Conservation (phyloP, 2,113 vertebrate genomes). For the Synchiropus splendidus region DNA sequence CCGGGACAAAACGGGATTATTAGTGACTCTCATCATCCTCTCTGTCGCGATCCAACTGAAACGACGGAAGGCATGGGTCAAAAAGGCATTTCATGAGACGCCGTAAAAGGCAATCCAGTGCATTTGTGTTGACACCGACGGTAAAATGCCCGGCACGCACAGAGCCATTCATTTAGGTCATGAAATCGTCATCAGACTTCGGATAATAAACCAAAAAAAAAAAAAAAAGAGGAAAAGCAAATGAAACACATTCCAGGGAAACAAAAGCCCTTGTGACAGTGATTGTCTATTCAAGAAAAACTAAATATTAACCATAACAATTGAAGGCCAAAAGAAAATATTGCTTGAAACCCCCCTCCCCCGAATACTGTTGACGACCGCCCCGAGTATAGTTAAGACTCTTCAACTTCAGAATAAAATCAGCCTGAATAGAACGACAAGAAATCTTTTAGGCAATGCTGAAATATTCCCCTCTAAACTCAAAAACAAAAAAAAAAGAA, state of each 20-base stretch:
- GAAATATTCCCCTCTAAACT: constrained; percentile 2
- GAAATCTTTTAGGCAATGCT: constrained; percentile 5
- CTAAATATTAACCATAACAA: constrained; percentile 17
- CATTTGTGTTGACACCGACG: constrained; percentile 61
- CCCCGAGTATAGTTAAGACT: constrained; percentile 16
- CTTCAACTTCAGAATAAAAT: constrained; percentile 20
- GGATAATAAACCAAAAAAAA: neutral
- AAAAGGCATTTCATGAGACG: constrained; percentile 69
- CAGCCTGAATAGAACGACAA: constrained; percentile 2
- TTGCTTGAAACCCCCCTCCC: constrained; percentile 60
- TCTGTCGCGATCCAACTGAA: constrained; percentile 48
- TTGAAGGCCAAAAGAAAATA: constrained; percentile 50
- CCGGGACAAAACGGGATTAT: constrained; percentile 8
- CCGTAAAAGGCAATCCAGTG: constrained; percentile 62
- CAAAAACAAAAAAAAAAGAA: constrained; percentile 7
- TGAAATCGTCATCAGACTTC: constrained; percentile 46
- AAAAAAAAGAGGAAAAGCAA: constrained; percentile 9
- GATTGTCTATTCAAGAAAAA: constrained; percentile 68
- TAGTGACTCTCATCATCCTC: constrained; percentile 24
- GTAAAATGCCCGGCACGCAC: constrained; percentile 61
- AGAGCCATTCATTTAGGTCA: constrained; percentile 62
- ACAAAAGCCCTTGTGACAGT: constrained; percentile 74
- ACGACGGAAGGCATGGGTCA: constrained; percentile 63
- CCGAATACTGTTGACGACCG: constrained; percentile 21
- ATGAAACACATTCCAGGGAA: constrained; percentile 63